phyloP scores from a whole-genome alignment of 2,888 invertebrate species.

The Thalpophila matura region DNA sequence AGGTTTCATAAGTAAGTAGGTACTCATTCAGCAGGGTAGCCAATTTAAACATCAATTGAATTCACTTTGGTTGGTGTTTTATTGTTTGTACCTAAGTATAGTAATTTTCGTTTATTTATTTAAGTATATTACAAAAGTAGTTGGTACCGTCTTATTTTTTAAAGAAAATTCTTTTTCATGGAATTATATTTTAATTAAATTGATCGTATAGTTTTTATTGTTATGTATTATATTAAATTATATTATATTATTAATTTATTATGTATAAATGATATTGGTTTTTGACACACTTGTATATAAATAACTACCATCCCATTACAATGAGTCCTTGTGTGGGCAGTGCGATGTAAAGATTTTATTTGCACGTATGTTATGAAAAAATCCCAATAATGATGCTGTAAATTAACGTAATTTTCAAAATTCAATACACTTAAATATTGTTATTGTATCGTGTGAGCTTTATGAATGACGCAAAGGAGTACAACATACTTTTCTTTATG shows the following conservation, averaged over 20 bases:
- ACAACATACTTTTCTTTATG: not conserved
- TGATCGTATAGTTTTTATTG: too few species aligned
- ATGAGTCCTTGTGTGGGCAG: not conserved
- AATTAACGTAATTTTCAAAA: not conserved
- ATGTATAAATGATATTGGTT: too few species aligned
- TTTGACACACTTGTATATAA: too few species aligned
- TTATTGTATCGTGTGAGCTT: not conserved
- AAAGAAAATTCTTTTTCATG: not conserved
- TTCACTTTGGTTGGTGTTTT: not conserved
- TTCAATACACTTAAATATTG: slow-evolving; percentile 1
- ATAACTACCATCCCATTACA: too few species aligned
- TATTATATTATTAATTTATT: too few species aligned
- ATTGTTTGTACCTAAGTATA: too few species aligned
- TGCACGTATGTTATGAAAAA: too few species aligned
- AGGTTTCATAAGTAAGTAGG: too few species aligned
- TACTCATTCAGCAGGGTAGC: too few species aligned
- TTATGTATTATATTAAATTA: too few species aligned
- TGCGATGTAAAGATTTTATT: too few species aligned
- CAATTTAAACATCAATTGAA: slow-evolving; percentile 9
- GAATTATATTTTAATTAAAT: not conserved
- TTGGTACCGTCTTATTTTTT: not conserved
- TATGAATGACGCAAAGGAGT: slow-evolving; percentile 6
- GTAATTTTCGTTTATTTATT: slow-evolving; percentile 5
- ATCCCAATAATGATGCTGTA: too few species aligned
- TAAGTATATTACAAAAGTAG: not conserved